Conservation (phyloP, 2,797 vertebrate genomes). For the Triplophysa yarkandensis region DNA sequence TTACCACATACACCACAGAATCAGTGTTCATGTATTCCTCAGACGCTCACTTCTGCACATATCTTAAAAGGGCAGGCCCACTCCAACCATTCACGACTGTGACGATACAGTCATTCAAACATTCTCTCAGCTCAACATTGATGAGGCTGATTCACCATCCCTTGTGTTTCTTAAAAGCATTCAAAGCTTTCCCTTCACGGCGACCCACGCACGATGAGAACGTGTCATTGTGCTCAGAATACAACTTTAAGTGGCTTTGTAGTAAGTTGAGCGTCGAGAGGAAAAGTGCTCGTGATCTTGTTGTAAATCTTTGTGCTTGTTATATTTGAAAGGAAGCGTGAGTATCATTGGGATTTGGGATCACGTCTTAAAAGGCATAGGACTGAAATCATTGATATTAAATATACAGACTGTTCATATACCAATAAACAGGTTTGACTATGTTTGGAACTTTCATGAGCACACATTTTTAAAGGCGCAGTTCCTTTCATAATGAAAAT, state of each 20-base stretch:
- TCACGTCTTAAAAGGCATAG: not conserved
- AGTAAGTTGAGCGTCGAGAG: not conserved
- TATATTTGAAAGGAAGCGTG: not conserved
- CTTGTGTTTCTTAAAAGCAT: slow-evolving; percentile 26
- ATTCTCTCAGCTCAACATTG: slow-evolving; percentile 27
- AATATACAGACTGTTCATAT: too few relatives aligned
- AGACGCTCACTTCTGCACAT: slow-evolving; percentile 44
- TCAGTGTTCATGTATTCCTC: slow-evolving; percentile 45
- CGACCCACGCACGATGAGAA: not conserved
- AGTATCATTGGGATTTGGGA: too few relatives aligned
- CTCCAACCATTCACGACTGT: slow-evolving; percentile 36
- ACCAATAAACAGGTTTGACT: too few relatives aligned
- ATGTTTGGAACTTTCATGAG: too few relatives aligned
- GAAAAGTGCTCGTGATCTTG: not conserved
- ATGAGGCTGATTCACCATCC: slow-evolving; percentile 39
- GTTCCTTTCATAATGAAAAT: too few relatives aligned
- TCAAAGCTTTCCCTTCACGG: slow-evolving; percentile 2
- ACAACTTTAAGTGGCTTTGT: not conserved
- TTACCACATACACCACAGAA: slow-evolving; percentile 41
- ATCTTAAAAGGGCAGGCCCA: slow-evolving; percentile 45
- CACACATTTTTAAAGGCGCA: too few relatives aligned
- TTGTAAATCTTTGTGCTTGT: not conserved
- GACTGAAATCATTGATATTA: too few relatives aligned
- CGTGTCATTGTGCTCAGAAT: not conserved
- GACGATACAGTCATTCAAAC: slow-evolving; percentile 34